Conservation (phyloP, 2,888 invertebrate species). For the Morpho helenor region DNA sequence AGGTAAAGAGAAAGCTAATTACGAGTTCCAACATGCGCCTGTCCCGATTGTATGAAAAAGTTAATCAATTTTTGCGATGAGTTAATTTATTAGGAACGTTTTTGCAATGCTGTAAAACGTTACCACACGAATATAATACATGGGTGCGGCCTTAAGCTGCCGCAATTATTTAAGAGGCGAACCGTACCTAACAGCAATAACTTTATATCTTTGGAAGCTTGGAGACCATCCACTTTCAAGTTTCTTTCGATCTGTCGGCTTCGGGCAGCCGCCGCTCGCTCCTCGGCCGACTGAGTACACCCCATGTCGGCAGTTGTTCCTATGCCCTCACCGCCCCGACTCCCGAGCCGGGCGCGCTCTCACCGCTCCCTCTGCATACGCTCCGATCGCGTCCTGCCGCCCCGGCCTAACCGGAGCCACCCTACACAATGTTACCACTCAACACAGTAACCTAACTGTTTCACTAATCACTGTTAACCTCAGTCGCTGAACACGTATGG, state of each 20-base stretch:
- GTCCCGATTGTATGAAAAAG: slow-evolving; percentile 20
- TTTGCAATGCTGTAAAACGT: slow-evolving; percentile 18
- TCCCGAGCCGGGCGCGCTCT: slow-evolving; percentile 80
- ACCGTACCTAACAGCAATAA: slow-evolving; percentile 94
- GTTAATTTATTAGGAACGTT: slow-evolving; percentile 6
- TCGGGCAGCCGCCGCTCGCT: slow-evolving; percentile 98
- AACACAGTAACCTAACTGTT: slow-evolving; percentile 69
- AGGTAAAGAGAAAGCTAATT: slow-evolving; percentile 58
- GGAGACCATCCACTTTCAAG: slow-evolving; percentile 98
- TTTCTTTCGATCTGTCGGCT: slow-evolving; percentile 98
- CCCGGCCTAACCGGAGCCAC: slow-evolving; percentile 69
- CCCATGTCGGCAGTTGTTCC: slow-evolving; percentile 89
- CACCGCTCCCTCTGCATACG: slow-evolving; percentile 80
- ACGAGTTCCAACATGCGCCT: slow-evolving; percentile 22
- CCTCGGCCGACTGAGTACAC: slow-evolving; percentile 99
- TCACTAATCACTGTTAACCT: slow-evolving; percentile 59
- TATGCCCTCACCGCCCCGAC: slow-evolving; percentile 72
- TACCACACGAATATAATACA: slow-evolving; percentile 35
- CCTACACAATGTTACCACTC: slow-evolving; percentile 67
- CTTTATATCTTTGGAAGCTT: slow-evolving; percentile 99
- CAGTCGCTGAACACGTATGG: slow-evolving; percentile 29
- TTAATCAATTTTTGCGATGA: slow-evolving; percentile 20
- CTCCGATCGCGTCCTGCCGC: slow-evolving; percentile 67
- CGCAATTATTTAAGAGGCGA: slow-evolving; percentile 23
- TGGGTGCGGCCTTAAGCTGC: slow-evolving; percentile 60